These are phyloP conservation scores for Vulpes vulpes DNA, from an alignment of 2,113 vertebrate species.

Conservation along the genomic window DNA sequence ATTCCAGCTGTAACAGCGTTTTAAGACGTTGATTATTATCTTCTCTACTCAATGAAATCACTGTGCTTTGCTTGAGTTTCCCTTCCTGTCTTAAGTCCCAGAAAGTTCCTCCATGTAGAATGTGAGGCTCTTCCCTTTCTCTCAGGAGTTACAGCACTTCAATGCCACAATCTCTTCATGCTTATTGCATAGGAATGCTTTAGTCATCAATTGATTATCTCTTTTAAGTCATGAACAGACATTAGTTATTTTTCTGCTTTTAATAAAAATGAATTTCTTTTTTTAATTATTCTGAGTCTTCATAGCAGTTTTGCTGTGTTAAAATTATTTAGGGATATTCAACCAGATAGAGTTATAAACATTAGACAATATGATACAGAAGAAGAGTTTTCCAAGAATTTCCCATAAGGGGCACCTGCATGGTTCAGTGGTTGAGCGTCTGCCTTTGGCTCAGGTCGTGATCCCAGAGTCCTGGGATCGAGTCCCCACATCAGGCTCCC, in stretches of 20 bases:
- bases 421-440: no score
- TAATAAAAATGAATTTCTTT: background rate
- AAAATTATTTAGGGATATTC: background rate
- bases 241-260: background rate
- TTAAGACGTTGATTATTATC: background rate
- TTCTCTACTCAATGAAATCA: background rate
- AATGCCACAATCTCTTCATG: background rate
- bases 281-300: background rate
- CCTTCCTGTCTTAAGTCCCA: background rate
- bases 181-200: background rate
- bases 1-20: background rate
- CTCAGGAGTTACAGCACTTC: background rate
- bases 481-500: no score
- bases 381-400: background rate
- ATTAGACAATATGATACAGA: background rate
- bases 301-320: background rate
- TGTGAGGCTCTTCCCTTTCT: background rate
- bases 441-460: no score
- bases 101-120: background rate
- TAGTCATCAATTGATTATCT: background rate
- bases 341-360: background rate
- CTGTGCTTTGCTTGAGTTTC: background rate
- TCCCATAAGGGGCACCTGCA: no score
- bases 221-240: background rate
- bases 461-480: no score